phyloP scores from a whole-genome alignment of 2,113 vertebrate species.

The Microcebus tavaratra region DNA sequence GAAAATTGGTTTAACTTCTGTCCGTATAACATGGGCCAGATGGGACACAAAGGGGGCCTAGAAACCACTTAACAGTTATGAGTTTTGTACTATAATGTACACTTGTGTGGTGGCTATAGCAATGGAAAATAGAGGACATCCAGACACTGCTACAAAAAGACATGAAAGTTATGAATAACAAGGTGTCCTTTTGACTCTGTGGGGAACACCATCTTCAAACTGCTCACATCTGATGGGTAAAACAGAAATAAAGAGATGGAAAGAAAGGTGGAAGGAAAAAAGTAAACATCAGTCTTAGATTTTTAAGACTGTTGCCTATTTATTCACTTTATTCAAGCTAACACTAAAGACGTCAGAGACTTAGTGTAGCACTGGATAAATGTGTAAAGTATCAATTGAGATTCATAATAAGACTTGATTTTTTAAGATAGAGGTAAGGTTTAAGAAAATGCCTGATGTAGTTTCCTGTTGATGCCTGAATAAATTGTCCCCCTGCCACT shows the following conservation, averaged over 20 bases:
- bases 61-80: background rate
- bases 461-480: background rate
- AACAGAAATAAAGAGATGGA: background rate
- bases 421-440: background rate
- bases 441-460: background rate
- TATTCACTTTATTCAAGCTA: background rate
- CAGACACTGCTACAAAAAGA: background rate
- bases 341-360: slow-evolving; percentile 1
- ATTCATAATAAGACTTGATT: background rate
- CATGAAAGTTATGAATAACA: background rate
- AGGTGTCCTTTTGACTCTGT: background rate
- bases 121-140: background rate
- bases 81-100: background rate
- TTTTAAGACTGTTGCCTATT: background rate
- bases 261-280: background rate
- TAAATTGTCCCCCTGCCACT: background rate
- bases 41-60: background rate
- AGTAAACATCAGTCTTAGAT: background rate
- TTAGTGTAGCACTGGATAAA: background rate
- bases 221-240: background rate
- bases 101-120: background rate
- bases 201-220: background rate
- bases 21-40: background rate
- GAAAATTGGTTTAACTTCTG: background rate
- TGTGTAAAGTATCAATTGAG: background rate